phyloP scores from a whole-genome alignment of 37 sponge, comb jelly and placozoan genomes.

The Ianthella basta region DNA sequence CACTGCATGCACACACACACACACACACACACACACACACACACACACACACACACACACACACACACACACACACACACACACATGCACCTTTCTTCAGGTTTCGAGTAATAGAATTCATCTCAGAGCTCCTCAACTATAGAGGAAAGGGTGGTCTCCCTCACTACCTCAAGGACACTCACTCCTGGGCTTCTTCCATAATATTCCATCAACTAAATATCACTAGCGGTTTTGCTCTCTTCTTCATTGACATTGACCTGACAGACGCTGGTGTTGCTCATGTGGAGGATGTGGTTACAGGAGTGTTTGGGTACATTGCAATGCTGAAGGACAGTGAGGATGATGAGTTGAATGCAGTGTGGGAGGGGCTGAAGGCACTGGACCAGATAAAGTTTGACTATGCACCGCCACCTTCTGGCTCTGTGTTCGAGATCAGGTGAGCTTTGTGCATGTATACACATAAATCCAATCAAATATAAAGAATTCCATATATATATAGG shows the following conservation, averaged over 20 bases:
- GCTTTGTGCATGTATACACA: too few relatives aligned
- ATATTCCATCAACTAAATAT: slow-evolving; percentile 13
- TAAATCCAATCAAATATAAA: too few relatives aligned
- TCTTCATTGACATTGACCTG: slow-evolving; percentile 27
- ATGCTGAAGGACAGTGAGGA: slow-evolving; percentile 6
- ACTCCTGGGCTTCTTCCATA: slow-evolving; percentile 36
- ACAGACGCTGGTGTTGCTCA: slow-evolving; percentile 41
- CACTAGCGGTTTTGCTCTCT: slow-evolving; percentile 48
- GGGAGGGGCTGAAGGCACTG: slow-evolving; percentile 32
- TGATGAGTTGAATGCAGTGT: slow-evolving; percentile 10
- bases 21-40: too few relatives aligned
- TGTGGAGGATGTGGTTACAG: slow-evolving; percentile 42
- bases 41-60: too few relatives aligned
- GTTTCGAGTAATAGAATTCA: neutral
- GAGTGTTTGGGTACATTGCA: slow-evolving; percentile 40
- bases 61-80: too few relatives aligned
- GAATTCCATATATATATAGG: too few relatives aligned
- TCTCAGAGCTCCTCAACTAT: slow-evolving; percentile 50
- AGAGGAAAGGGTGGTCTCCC: slow-evolving; percentile 53
- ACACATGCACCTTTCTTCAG: too few relatives aligned
- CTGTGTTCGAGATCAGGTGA: too few relatives aligned
- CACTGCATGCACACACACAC: too few relatives aligned
- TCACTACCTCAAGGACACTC: slow-evolving; percentile 16
- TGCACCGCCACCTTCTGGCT: neutral
- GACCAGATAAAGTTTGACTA: slow-evolving; percentile 37